Evolutionary conservation across 2,888 invertebrate genomes (phyloP), one percentile per base, ranked within the genome.

Genomic region (Thumatha senex): DNA sequence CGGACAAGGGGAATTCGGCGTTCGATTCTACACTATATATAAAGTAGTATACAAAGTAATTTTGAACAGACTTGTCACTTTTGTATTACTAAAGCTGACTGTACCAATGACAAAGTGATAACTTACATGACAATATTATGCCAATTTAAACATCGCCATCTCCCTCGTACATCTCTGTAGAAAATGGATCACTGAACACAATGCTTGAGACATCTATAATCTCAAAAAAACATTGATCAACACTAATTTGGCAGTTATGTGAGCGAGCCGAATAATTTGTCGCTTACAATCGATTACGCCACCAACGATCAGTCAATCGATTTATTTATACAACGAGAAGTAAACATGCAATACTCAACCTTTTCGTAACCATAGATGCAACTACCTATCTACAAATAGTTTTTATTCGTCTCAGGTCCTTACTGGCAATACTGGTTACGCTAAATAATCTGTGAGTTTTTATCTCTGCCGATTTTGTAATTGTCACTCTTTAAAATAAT

Each of bases 351-450:
- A 78, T 67, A 52, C 63, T 53, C 44, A 29, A 53, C 31, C 51
- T 78, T 81, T 74, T 81, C 76, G 80, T 67, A 82, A 82, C 52
- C 53, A 58, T 58, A 76, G 69, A 78, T 80, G 76, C 80, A 80
- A 81, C 70, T 63, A 30, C 61, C 51, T 50, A 30, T 64, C 51
- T 50, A 48, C 50, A 54, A 61, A 63, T 51, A 63, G 67, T 82
- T 82, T 80, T 79, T 80, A 76, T 76, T 69, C 71, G 66, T 52
- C 54, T 67, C 71, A 67, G 77, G 75, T 82, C 74, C 75, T 68
- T 72, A 70, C 18, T 24, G 2, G 5, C 18, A 24, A 35, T 44
- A 36, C 36, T 42, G 52, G 61, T 67, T 66, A 72, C 68, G 67
- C 56, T 48, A 72, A 68, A 67, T 68, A 54, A 66, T 69, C 62